These are phyloP conservation scores for Temnothorax nylanderi DNA, from an alignment of 1,140 invertebrate genomes.

Conservation along the genomic window DNA sequence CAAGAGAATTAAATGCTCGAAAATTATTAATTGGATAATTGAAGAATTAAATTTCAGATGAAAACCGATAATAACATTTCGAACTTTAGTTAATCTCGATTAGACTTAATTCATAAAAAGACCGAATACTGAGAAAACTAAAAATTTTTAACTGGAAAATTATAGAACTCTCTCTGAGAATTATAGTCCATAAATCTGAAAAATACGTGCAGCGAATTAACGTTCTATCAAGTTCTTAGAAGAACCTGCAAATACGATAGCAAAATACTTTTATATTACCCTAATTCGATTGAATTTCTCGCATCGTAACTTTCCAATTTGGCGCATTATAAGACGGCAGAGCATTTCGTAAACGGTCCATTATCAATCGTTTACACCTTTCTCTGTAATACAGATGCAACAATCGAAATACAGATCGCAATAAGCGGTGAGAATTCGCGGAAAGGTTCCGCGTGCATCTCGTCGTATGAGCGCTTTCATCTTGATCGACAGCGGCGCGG, in stretches of 20 bases:
- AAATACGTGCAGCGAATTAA: background rate
- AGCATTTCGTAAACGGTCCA: slow-evolving; percentile 13
- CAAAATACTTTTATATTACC: background rate
- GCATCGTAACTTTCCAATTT: slow-evolving; percentile 4
- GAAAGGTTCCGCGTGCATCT: slow-evolving; percentile 46
- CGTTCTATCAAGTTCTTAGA: background rate
- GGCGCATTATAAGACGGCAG: background rate
- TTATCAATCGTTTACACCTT: slow-evolving; percentile 47
- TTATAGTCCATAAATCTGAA: background rate
- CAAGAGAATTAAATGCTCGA: background rate
- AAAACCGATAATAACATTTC: background rate
- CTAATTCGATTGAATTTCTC: slow-evolving; percentile 16
- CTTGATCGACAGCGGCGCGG: slow-evolving; percentile 72
- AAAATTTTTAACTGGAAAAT: background rate
- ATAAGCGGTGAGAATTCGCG: slow-evolving; percentile 36
- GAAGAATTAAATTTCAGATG: background rate
- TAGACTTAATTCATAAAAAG: background rate
- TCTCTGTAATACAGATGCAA: slow-evolving; percentile 45
- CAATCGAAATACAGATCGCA: slow-evolving; percentile 37
- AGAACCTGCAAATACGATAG: background rate
- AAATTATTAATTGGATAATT: background rate
- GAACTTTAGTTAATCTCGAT: background rate
- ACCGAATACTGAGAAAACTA: background rate
- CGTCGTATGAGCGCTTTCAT: slow-evolving; percentile 71
- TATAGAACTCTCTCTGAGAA: background rate